phyloP scores from a whole-genome alignment of 2,888 invertebrate species.

The Metellina segmentata region DNA sequence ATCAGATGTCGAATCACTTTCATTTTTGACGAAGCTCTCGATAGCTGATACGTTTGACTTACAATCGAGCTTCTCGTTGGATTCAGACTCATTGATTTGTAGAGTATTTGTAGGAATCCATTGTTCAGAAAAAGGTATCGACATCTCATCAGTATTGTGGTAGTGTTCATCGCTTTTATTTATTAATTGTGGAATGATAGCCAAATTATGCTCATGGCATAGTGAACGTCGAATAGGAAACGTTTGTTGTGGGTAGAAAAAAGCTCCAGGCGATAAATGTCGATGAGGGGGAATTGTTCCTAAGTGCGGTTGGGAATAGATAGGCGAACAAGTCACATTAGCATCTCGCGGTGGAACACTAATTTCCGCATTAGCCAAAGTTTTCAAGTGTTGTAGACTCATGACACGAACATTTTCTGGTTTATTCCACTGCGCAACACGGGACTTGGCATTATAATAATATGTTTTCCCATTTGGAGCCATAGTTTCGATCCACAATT shows the following conservation, averaged over 20 bases:
- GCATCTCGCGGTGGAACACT: neutral
- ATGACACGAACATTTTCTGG: constrained; percentile 41
- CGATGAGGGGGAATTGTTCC: too few species aligned
- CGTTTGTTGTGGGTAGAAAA: too few species aligned
- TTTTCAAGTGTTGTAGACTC: constrained; percentile 5
- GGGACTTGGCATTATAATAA: constrained; percentile 49
- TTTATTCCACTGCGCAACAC: constrained; percentile 35
- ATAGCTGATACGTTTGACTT: too few species aligned
- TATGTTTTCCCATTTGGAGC: constrained; percentile 31
- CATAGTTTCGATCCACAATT: constrained; percentile 58
- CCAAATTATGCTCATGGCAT: too few species aligned
- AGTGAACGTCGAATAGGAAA: too few species aligned
- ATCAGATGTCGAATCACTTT: neutral
- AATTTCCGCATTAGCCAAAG: neutral
- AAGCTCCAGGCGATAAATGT: too few species aligned
- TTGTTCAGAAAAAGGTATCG: neutral
- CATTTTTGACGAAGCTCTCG: too few species aligned
- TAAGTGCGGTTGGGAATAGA: too few species aligned
- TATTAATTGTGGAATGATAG: too few species aligned
- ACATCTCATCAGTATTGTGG: neutral
- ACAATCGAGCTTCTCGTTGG: neutral
- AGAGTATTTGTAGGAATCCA: neutral
- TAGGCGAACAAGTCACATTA: neutral
- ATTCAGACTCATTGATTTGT: neutral
- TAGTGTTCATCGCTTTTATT: too few species aligned